Evolutionary conservation across 2,113 vertebrate species (phyloP).

Genomic region (Chloroceryle aenea): DNA sequence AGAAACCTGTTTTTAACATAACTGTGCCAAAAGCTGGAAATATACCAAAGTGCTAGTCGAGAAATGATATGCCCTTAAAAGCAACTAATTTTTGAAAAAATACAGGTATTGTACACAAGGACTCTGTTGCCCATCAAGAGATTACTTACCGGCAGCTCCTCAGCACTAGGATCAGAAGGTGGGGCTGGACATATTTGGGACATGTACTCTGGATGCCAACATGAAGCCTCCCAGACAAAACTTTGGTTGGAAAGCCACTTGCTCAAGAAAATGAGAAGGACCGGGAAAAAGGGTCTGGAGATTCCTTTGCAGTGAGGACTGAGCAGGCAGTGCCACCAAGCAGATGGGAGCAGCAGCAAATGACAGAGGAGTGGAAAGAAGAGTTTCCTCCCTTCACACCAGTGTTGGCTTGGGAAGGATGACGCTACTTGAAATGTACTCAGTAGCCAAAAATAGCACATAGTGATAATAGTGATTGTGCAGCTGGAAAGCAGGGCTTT

Average conservation of each 20-base stretch:
- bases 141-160: constrained; percentile 37
- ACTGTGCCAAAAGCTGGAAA: background rate
- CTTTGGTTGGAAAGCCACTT: background rate
- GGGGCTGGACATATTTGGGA: constrained; percentile 54
- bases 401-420: constrained; percentile 24
- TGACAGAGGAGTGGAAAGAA: background rate
- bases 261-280: background rate
- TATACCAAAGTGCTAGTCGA: background rate
- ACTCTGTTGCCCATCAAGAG: background rate
- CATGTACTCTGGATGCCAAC: constrained; percentile 51
- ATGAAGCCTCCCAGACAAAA: background rate
- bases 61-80: background rate
- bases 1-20: background rate
- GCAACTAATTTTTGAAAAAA: background rate
- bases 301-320: background rate
- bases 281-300: background rate
- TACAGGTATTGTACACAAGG: background rate
- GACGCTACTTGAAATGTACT: constrained; percentile 9
- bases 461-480: constrained; percentile 3
- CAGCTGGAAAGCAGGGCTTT: constrained; percentile 22
- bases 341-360: background rate
- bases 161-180: background rate
- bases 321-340: background rate
- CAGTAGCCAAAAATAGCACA: constrained; percentile 35
- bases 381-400: background rate